Evolutionary conservation across 1,140 invertebrate genomes (phyloP).

Genomic region (Portunus trituberculatus): DNA sequence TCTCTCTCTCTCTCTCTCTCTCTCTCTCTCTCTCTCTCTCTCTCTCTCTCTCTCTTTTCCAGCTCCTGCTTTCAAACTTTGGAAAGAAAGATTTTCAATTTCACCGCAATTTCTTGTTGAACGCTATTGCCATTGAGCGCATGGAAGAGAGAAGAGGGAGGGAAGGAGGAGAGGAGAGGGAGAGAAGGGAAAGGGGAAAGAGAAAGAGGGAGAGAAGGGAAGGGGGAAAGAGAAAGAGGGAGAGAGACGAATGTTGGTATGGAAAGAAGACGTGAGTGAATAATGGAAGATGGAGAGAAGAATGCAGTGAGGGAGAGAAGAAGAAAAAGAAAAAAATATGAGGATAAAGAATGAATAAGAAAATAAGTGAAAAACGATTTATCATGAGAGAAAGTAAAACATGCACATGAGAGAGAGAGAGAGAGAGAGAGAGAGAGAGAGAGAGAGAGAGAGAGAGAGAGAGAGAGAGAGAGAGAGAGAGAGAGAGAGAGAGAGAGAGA

Average conservation of each 20-base stretch:
- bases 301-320: neutral
- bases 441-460: constrained; percentile 39
- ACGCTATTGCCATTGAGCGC: neutral
- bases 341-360: neutral
- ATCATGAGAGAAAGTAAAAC: neutral
- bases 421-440: constrained; percentile 36
- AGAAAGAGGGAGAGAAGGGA: neutral
- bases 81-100: constrained; percentile 53
- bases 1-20: neutral
- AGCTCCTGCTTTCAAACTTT: constrained; percentile 31
- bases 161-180: neutral
- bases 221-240: neutral
- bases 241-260: neutral
- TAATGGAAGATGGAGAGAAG: neutral
- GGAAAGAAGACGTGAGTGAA: neutral
- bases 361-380: neutral
- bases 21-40: neutral
- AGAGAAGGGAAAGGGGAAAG: neutral
- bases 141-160: neutral
- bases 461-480: constrained; percentile 39
- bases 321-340: neutral
- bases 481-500: constrained; percentile 42
- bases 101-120: constrained; percentile 29
- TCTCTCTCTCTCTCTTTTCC: neutral
- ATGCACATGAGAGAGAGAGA: neutral